Evolutionary conservation across 35 echinoderm and acorn worm species (phyloP).

Genomic region (Heliocidaris erythrogramma): DNA sequence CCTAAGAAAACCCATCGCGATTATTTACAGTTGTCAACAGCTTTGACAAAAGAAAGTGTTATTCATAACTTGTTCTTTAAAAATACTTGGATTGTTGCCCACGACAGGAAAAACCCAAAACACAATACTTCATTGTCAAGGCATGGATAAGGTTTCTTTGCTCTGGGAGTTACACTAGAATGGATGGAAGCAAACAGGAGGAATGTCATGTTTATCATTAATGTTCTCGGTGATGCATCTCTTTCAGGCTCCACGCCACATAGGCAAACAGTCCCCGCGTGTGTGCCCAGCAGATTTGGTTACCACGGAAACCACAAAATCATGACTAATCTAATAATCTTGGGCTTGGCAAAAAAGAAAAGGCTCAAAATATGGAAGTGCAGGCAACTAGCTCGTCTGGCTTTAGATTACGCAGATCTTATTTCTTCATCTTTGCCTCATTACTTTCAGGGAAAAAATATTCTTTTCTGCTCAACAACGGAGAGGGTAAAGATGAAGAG

Average conservation of each 20-base stretch:
- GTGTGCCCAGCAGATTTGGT: background rate
- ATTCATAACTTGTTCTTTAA: background rate
- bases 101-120: background rate
- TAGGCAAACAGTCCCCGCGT: background rate
- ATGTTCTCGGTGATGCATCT: background rate
- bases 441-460: background rate
- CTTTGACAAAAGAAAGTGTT: background rate
- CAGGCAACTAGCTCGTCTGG: background rate
- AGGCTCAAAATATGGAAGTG: background rate
- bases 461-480: background rate
- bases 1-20: no score
- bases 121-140: background rate
- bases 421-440: background rate
- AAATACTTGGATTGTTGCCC: background rate
- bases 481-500: background rate
- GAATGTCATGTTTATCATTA: background rate
- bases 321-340: slow-evolving; percentile 12
- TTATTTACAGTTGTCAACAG: no score
- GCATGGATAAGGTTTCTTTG: background rate
- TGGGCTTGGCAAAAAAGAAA: background rate
- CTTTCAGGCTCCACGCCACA: background rate
- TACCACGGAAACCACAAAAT: background rate
- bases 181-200: background rate
- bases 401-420: background rate
- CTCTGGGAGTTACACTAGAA: background rate